These are phyloP conservation scores for Ichneumoninae sp. DNA, from an alignment of 2,888 invertebrate genomes.

Conservation along the genomic window DNA sequence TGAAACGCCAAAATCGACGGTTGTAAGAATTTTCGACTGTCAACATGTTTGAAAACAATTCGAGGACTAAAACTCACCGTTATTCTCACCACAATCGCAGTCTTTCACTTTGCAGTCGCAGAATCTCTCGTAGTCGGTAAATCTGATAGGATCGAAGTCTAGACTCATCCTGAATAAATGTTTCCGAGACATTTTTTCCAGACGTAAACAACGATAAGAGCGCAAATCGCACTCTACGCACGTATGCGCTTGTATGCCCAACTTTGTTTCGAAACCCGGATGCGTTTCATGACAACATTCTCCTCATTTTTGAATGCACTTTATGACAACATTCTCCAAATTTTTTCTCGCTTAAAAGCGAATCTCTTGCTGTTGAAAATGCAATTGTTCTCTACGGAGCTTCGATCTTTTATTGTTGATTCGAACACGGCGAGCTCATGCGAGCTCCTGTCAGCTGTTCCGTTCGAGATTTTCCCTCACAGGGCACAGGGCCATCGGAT, in stretches of 20 bases:
- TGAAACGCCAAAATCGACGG: constrained; percentile 48
- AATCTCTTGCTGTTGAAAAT: no score
- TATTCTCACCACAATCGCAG: constrained; percentile 69
- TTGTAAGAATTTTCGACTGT: background rate
- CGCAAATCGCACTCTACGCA: no score
- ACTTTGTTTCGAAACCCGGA: background rate
- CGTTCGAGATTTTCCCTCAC: no score
- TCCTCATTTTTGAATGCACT: no score
- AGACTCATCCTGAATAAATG: constrained; percentile 52
- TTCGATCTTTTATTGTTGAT: no score
- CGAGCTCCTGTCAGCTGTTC: no score
- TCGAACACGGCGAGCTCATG: no score
- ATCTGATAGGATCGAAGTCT: constrained; percentile 49
- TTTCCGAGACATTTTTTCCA: background rate
- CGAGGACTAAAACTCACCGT: constrained; percentile 60
- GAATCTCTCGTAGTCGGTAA: constrained; percentile 56
- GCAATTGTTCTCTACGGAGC: no score
- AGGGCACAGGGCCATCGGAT: no score
- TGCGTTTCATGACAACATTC: no score
- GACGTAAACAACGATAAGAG: background rate
- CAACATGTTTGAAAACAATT: background rate
- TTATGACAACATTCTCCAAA: no score
- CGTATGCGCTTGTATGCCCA: background rate
- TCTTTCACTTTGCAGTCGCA: constrained; percentile 62
- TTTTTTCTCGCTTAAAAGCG: no score